Base-by-base conservation (phyloP, 1,140 invertebrate species). In the Meloidogyne chitwoodi region DNA sequence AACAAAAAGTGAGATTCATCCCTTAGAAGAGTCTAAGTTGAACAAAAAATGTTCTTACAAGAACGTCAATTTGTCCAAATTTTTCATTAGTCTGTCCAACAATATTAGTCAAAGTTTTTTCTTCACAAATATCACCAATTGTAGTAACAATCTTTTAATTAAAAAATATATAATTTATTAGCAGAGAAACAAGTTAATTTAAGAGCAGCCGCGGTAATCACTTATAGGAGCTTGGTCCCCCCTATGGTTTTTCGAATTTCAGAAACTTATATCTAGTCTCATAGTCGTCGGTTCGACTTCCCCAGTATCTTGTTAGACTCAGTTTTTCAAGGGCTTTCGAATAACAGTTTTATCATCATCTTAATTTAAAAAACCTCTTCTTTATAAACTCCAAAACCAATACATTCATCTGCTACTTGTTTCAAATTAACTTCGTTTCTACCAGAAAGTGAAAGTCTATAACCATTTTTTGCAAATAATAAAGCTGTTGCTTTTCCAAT, bases 391-490 rank as follows among this genome's bases (percentile, higher is more conserved):
- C 64, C 74, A 31, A 80, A 77, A 16, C 44, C 72, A 67, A 90
- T 88, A 85, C 92, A 93, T 76, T 92, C 89, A 5, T 90, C 86
- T 0, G 90, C 90, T 16, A 92, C 90, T 83, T 90, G 90, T 62
- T 90, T 81, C 5, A 93, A 87, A 86, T 91, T 91, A 5, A 89
- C 89, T 67, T 90, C 87, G 87, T 94, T 93, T 41, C 93, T 90
- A 29, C 93, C 93, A 19, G 91, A 91, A 16, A 95, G 79, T 0
- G 89, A 89, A n/a, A 93, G 83, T 56, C 83, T 89, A 1, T 92
- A 93, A 61, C 92, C 92, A 22, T 92, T 87, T 79, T 91, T 90
- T 2, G 93, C 90, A 80, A 95, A 91, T 69, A 92, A 90, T 62
- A 92, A 76, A 1, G 93, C 93, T n/a, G 77, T 80, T 6, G 80